Conservation (phyloP, 1,140 invertebrate genomes). For the Zaprionus gabonicus region DNA sequence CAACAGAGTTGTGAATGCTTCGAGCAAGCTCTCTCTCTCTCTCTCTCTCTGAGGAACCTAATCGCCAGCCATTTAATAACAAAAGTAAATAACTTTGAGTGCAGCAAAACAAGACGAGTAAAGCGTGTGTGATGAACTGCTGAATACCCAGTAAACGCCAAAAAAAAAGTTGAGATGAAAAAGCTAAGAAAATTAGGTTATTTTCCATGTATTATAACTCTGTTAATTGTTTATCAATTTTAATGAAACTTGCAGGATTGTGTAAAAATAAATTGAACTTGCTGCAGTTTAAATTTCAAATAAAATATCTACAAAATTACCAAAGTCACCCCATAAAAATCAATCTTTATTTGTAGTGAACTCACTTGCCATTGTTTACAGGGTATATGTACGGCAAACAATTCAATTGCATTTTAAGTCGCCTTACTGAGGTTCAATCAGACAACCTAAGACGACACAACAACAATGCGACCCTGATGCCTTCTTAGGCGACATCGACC, state of each 20-base stretch:
- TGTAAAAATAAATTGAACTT: background rate
- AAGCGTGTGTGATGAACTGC: background rate
- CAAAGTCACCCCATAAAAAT: background rate
- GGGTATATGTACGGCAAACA: slow-evolving; percentile 21
- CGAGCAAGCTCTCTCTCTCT: background rate
- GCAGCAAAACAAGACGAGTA: background rate
- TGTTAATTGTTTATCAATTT: background rate
- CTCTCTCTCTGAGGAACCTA: background rate
- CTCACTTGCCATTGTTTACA: background rate
- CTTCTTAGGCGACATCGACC: background rate
- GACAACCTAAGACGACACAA: slow-evolving; percentile 6
- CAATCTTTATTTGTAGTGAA: too few relatives aligned
- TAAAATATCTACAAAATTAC: background rate
- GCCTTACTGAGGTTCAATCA: slow-evolving; percentile 10
- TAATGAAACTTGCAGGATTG: background rate
- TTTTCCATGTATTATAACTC: background rate
- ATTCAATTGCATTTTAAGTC: slow-evolving; percentile 25
- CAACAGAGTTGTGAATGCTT: slow-evolving; percentile 18
- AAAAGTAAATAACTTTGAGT: slow-evolving; percentile 20
- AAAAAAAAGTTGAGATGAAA: background rate
- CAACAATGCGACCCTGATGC: slow-evolving; percentile 7
- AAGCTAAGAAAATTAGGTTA: background rate
- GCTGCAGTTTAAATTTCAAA: background rate
- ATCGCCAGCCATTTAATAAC: slow-evolving; percentile 19
- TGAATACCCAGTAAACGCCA: background rate